Evolutionary conservation across 2,888 invertebrate species (phyloP).

Genomic region (Eupithecia exiguata): DNA sequence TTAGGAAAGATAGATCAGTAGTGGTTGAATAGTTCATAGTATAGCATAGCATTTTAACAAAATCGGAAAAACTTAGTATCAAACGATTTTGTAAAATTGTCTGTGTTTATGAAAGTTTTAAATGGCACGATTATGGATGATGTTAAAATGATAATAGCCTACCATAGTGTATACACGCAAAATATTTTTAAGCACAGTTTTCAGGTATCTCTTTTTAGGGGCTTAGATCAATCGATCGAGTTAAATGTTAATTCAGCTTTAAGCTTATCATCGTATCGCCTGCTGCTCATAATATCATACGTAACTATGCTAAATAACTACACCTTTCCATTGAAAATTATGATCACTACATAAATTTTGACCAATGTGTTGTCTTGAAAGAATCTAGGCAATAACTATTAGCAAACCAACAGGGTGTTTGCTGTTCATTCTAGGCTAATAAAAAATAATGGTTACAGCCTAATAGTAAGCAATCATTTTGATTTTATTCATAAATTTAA

Average conservation of each 20-base stretch:
- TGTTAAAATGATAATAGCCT: not conserved
- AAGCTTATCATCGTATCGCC: not conserved
- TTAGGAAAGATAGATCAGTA: not conserved
- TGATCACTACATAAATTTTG: not conserved
- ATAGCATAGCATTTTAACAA: not conserved
- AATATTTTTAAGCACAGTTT: not conserved
- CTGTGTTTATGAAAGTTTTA: not conserved
- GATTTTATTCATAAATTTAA: slow-evolving; percentile 30
- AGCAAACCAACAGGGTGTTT: slow-evolving; percentile 11
- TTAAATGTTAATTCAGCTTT: not conserved
- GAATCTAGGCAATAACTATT: slow-evolving; percentile 16
- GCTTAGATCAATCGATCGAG: not conserved
- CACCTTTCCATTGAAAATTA: not conserved
- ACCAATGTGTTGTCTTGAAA: not conserved
- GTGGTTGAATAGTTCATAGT: not conserved
- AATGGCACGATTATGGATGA: not conserved
- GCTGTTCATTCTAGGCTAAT: slow-evolving; percentile 17
- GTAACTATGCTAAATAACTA: not conserved
- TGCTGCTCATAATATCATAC: not conserved
- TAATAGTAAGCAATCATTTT: slow-evolving; percentile 36
- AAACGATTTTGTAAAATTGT: not conserved
- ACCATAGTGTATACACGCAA: not conserved
- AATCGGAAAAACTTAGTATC: not conserved
- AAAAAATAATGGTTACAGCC: slow-evolving; percentile 20
- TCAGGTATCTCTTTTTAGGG: not conserved